Percentiles rank a stretch among this genome's conserved stretches.
Conservation (phyloP, 1,140 invertebrate species). For the Euwallacea fornicatus region DNA sequence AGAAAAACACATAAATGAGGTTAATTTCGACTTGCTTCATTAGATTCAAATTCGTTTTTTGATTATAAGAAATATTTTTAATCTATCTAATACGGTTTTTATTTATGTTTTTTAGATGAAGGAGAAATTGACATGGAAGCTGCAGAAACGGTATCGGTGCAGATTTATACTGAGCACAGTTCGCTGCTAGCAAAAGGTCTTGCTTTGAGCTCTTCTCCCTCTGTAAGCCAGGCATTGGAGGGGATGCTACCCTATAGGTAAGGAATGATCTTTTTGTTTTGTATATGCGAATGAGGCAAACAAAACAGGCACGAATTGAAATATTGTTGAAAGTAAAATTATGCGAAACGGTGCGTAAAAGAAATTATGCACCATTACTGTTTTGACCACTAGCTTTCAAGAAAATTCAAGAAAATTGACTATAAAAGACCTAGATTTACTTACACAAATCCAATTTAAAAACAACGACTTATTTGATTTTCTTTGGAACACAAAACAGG, state of each 20-base stretch:
- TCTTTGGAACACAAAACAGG: constrained; percentile 17
- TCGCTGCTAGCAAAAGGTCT: constrained; percentile 84
- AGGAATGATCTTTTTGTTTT: constrained; percentile 50
- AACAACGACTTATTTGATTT: constrained; percentile 1
- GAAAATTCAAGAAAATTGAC: too few relatives aligned
- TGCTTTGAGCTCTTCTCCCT: constrained; percentile 82
- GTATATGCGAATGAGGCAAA: constrained; percentile 12
- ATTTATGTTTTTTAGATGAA: constrained; percentile 60
- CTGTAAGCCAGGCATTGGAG: constrained; percentile 87
- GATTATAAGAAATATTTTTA: too few relatives aligned
- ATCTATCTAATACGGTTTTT: too few relatives aligned
- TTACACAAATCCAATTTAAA: too few relatives aligned
- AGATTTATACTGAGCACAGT: constrained; percentile 74
- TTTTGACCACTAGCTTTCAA: too few relatives aligned
- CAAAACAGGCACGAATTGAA: background rate
- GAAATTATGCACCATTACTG: background rate
- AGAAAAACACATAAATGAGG: too few relatives aligned
- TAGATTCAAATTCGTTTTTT: too few relatives aligned
- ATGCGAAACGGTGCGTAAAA: constrained; percentile 1
- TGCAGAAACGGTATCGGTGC: constrained; percentile 71
- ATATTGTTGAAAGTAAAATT: background rate
- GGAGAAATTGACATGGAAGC: constrained; percentile 70
- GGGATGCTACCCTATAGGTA: constrained; percentile 85
- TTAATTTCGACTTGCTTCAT: too few relatives aligned
- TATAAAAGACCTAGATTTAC: too few relatives aligned